Percentiles rank a stretch among this genome's conserved stretches.
Evolutionary conservation across 1,140 invertebrate genomes (phyloP).

Genomic region (Drosophila trapezifrons): DNA sequence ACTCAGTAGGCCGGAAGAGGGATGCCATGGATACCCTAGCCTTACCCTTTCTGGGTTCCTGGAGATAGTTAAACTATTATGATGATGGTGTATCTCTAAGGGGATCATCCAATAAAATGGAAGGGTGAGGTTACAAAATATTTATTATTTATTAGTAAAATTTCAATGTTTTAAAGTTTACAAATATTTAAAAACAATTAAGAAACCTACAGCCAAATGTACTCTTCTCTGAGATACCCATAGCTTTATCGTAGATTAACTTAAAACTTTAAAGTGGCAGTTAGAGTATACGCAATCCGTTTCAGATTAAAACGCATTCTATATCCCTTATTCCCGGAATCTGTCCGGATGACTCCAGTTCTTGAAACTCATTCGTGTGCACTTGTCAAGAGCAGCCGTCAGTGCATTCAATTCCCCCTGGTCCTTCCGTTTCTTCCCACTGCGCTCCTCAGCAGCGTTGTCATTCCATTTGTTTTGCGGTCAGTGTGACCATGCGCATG

Average conservation of each 20-base stretch:
- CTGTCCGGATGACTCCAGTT: slow-evolving; percentile 33
- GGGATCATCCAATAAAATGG: neutral
- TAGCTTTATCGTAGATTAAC: neutral
- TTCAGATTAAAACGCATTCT: no score
- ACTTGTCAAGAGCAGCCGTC: slow-evolving; percentile 53
- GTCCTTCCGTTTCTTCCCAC: slow-evolving; percentile 18
- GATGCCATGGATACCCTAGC: slow-evolving; percentile 26
- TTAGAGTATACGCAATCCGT: slow-evolving; percentile 1
- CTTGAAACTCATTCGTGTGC: slow-evolving; percentile 62
- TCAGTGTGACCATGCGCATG: slow-evolving; percentile 30
- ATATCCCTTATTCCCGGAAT: slow-evolving; percentile 8
- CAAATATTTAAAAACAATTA: neutral
- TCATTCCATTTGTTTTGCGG: slow-evolving; percentile 34
- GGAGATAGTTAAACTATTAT: neutral
- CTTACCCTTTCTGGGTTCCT: neutral
- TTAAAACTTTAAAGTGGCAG: no score
- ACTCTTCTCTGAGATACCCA: neutral
- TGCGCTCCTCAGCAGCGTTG: slow-evolving; percentile 15
- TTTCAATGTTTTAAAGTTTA: no score
- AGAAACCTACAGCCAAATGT: neutral
- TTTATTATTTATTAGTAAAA: no score
- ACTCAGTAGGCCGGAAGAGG: slow-evolving; percentile 38
- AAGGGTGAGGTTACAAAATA: no score
- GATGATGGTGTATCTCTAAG: neutral
- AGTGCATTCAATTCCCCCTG: slow-evolving; percentile 6